A percentile compares a stretch with the other conserved stretches of the same genome.
Conservation (phyloP, 2,888 invertebrate genomes). For the Candidula unifasciata region DNA sequence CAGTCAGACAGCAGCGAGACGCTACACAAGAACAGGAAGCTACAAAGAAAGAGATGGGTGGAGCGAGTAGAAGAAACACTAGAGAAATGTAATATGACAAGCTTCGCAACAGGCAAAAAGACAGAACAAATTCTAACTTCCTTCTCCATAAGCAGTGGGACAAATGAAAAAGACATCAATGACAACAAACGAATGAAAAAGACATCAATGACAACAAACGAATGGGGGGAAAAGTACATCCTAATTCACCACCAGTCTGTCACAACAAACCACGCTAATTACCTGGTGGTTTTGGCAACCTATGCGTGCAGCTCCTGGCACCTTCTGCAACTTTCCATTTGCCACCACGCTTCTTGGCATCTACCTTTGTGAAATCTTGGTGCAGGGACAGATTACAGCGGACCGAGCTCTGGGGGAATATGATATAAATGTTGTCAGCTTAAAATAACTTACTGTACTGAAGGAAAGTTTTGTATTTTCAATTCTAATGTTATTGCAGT, state of each 20-base stretch:
- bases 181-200: neutral
- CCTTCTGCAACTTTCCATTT: conserved; percentile 61
- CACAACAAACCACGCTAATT: neutral
- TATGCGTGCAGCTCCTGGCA: conserved; percentile 31
- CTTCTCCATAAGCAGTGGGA: no score
- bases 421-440: neutral
- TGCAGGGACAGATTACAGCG: conserved; percentile 81
- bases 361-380: conserved; percentile 79
- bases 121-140: no score
- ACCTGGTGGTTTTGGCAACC: conserved; percentile 41
- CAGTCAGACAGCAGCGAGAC: no score
- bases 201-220: no score
- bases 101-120: no score
- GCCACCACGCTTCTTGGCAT: conserved; percentile 64
- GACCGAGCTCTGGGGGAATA: conserved; percentile 79
- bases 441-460: neutral
- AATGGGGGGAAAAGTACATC: neutral
- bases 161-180: no score
- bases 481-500: no score
- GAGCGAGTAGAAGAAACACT: no score
- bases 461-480: no score
- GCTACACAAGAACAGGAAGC: no score
- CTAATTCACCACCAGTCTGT: neutral
- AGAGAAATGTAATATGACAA: no score
- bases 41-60: no score